A percentile compares a stretch with the other conserved stretches of the same genome.
phyloP scores from a whole-genome alignment of 2,888 invertebrate genomes.

The Notocelia uddmanniana region DNA sequence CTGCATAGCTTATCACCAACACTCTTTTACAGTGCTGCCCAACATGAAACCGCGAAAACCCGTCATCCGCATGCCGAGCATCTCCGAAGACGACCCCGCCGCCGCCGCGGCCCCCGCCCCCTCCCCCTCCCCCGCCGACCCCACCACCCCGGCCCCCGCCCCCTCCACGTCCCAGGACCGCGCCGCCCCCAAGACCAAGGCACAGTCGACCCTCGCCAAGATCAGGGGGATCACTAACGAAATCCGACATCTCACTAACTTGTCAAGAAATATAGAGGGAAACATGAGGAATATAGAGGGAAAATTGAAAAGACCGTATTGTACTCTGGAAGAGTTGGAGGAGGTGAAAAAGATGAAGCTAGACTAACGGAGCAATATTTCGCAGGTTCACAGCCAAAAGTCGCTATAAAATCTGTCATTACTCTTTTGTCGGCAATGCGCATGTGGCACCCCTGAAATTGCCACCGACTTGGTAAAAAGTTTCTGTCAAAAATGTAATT shows the following conservation, averaged over 20 bases:
- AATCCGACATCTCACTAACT: slow-evolving; percentile 62
- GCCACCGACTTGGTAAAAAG: too few species aligned
- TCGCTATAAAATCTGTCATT: too few species aligned
- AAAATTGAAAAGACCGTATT: slow-evolving; percentile 61
- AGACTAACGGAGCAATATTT: slow-evolving; percentile 52
- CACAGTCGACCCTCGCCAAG: slow-evolving; percentile 62
- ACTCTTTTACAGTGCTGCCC: slow-evolving; percentile 63
- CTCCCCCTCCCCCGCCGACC: slow-evolving; percentile 48
- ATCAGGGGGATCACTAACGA: slow-evolving; percentile 70
- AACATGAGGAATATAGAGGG: slow-evolving; percentile 60
- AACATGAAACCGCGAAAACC: slow-evolving; percentile 80
- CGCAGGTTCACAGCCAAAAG: too few species aligned
- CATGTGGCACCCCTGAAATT: too few species aligned
- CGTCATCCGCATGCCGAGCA: slow-evolving; percentile 70
- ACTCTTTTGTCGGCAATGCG: too few species aligned
- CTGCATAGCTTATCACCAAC: not conserved
- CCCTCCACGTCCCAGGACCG: slow-evolving; percentile 55
- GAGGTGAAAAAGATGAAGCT: slow-evolving; percentile 65
- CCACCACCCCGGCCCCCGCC: not conserved
- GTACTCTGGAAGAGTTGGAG: slow-evolving; percentile 47
- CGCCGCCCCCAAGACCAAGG: slow-evolving; percentile 53
- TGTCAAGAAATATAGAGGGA: slow-evolving; percentile 59
- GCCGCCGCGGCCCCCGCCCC: slow-evolving; percentile 46
- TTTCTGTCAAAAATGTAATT: too few species aligned
- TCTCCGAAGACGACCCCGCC: slow-evolving; percentile 66